Percentiles rank a stretch among this genome's conserved stretches.
Evolutionary conservation across 2,113 vertebrate species (phyloP).

Genomic region (Gymnarchus niloticus): DNA sequence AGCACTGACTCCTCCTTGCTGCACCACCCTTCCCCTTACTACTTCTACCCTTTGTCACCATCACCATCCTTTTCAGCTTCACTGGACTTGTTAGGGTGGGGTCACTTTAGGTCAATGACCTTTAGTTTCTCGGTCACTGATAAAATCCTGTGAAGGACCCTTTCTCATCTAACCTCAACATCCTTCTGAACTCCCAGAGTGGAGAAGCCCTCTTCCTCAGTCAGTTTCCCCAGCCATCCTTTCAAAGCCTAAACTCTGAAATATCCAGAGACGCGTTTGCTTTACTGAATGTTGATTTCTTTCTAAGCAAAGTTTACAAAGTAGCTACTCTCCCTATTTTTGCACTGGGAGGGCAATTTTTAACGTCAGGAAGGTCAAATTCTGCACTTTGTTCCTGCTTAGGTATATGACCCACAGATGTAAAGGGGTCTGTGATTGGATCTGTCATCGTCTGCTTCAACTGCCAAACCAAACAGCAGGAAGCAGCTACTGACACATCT

Average conservation of each 20-base stretch:
- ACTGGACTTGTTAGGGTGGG: constrained; percentile 21
- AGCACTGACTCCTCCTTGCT: background rate
- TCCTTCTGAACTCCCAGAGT: constrained; percentile 25
- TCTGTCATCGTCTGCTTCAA: background rate
- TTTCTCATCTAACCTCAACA: constrained; percentile 5
- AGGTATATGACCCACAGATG: background rate
- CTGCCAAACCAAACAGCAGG: background rate
- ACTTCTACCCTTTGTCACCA: background rate
- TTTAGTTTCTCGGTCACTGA: background rate
- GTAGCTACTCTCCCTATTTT: background rate
- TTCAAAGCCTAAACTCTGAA: constrained; percentile 51
- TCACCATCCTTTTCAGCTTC: constrained; percentile 26
- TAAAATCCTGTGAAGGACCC: constrained; percentile 18
- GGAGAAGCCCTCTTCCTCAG: background rate
- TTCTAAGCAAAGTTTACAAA: constrained; percentile 33
- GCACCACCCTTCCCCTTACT: background rate
- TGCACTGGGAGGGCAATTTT: background rate
- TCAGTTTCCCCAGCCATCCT: constrained; percentile 29
- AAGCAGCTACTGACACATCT: no score
- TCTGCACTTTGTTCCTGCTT: background rate
- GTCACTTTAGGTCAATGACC: constrained; percentile 51
- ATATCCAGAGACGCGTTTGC: constrained; percentile 46
- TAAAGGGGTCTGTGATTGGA: background rate
- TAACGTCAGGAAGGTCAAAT: background rate
- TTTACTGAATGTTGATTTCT: constrained; percentile 47